Evolutionary conservation across 2,888 invertebrate genomes (phyloP), one percentile per base, ranked within the genome.

Genomic region (Hymenopus coronatus): DNA sequence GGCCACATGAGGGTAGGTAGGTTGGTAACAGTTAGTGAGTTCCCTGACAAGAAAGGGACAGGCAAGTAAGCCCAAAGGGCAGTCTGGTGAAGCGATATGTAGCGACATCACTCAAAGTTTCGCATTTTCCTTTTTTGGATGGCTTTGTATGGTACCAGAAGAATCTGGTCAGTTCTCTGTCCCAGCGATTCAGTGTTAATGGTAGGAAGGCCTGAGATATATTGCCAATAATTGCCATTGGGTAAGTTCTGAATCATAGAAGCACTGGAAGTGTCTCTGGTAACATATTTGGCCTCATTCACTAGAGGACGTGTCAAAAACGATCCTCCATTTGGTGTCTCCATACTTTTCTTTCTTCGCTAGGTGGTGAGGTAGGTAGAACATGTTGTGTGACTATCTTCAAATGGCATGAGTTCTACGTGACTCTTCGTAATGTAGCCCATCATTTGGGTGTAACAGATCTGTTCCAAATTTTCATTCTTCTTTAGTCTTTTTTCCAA

Each of bases 151-250:
- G 9, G 82, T 87, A 81, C 54, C 87, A 87, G 27, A 40, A 25
- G 28, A 87, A 87, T 82, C 87, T 82, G n/a, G 87, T 82, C 25
- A 87, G 82, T n/a, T 33, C 33, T 30, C 87, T 30, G 33, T 87
- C 82, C 14, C 28, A 30, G 54, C 70, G 27, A 30, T 82, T 20
- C 14, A 7, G 70, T 33, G 3, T 30, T 2, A 87, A 40, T 28
- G 82, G 82, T 20, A 82, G 82, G 70, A 82, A 87, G 0, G 33
- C 83, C 30, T 87, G 87, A 6, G 28, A 25, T 28, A 82, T 28
- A 2, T 87, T 40, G 4, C 40, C 88, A n/a, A 84, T 3, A 25
- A 88, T 46, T 9, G 54, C 84, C 15, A 28, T 9, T 0, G 2
- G 88, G 2, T 84, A 7, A 1, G n/a, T 20, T 8, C 84, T 25